phyloP scores from a whole-genome alignment of 2,797 vertebrate species.

The Threskiornis aethiopicus region DNA sequence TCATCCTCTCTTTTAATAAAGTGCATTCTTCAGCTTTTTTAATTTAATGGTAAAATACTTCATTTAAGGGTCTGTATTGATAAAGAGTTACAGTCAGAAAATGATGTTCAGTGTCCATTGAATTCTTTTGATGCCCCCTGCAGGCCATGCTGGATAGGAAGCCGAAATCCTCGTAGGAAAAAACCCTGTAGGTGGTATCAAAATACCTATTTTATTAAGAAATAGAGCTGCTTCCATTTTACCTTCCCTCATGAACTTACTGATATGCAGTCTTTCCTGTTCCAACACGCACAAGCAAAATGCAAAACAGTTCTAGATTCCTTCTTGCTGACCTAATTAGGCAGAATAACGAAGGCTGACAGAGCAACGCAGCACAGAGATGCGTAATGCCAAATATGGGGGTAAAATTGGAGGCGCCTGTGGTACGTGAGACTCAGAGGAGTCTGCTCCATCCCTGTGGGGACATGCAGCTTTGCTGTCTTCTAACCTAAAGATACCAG shows the following conservation, averaged over 20 bases:
- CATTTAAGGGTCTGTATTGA: not conserved
- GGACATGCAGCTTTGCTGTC: not conserved
- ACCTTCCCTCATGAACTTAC: not conserved
- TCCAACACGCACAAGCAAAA: not conserved
- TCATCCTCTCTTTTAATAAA: not conserved
- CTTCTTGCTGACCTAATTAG: not conserved
- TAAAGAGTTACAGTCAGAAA: not conserved
- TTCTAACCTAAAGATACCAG: not conserved
- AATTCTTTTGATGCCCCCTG: slow-evolving; percentile 72
- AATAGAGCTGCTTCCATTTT: not conserved
- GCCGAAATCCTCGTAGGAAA: not conserved
- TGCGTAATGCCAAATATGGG: not conserved
- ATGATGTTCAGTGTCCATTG: not conserved
- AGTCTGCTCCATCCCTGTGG: not conserved
- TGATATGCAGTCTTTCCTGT: not conserved
- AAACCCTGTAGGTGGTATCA: not conserved
- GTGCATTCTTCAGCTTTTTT: not conserved
- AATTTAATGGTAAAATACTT: not conserved
- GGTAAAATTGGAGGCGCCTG: not conserved
- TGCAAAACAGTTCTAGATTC: not conserved
- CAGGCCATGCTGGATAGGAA: slow-evolving; percentile 11
- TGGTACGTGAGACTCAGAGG: accelerated
- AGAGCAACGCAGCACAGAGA: not conserved
- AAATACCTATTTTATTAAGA: not conserved
- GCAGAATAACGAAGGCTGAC: not conserved